Evolutionary conservation across 2,797 vertebrate genomes (phyloP), one percentile per base, ranked within the genome.

Genomic region (Vireo griseus): DNA sequence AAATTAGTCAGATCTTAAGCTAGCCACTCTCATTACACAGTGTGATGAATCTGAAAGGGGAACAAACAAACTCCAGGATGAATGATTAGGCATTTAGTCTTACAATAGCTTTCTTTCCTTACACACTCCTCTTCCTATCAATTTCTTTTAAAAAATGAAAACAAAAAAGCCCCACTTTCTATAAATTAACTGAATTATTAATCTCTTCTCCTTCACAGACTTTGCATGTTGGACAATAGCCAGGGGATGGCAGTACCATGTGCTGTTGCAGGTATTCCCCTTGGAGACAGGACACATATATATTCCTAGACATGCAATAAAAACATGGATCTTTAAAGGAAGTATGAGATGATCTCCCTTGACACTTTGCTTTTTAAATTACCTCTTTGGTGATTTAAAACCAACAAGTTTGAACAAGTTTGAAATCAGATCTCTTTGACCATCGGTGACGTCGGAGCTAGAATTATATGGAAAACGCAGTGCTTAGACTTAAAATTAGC

Each of bases 171-270:
- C 26, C 5, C 37, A 35, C 69, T 96, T 96, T 91, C 89, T 61
- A 90, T 91, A 87, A 96, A 96, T 95, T 96, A 97, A 95, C 95
- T 95, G 94, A 95, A 97, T 97, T 97, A 96, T 96, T 93, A 96
- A 97, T 96, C 94, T 95, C 50, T 66, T 89, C 71, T 90, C 85
- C 73, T 88, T 90, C 79, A 42, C 82, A 86, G 91, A 73, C 85
- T 96, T 93, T 94, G 69, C 71, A 66, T 18, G 67, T 88, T 97
- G 96, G 95, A 94, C 71, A 94, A 84, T 47, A 94, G 95, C 95
- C 96, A 96, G 85, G 79, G 89, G 69, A 90, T 78, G 51, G 54
- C 79, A 91, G 94, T 33, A 81, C 89, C 55, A 28, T 69, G 82
- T 88, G 89, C 82, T 92, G 78, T 3, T 91, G 90, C 90, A 95